Base-by-base conservation (phyloP, 2,888 invertebrate genomes). In the Steinernema carpocapsae region DNA sequence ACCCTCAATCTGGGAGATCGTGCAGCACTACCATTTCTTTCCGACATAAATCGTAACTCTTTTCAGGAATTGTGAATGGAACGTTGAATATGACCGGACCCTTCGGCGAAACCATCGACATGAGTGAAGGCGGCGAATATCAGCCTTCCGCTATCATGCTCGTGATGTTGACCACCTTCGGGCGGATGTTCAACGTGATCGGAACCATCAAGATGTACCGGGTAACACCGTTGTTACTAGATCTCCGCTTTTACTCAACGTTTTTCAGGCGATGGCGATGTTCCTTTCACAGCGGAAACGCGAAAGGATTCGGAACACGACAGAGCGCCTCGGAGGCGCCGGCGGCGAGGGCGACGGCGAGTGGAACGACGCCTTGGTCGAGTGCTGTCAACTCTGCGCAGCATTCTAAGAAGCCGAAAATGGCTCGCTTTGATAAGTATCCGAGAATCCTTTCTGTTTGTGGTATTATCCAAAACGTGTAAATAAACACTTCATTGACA, bases 151-250 rank as follows among this genome's bases (percentile, higher is more conserved):
- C 37, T 24, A 76, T 76, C 72, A 42, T 76, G 12, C 32, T 76
- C 2, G 76, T 76, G 22, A 42, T 76, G 19, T 48, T 76, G 64
- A 76, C 76, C 24, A 76, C 76, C 6, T 70, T 77, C 29, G 76
- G 76, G 12, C 48, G 76, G 32, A 76, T 76, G 71, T 76, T 72
- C 48, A 76, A 76, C 52, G 76, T 76, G 7, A 45, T 76, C 76
- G 76, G 76, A 22, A 76, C 76, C 12, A 77, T 76, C 22, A 76
- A 76, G 46, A 76, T 76, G 76, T 76, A 77, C 46, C 71, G 71
- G 59, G 75, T 75, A 37, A 4, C 74, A 17, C n/a, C 19, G 4
- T 42, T 12, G 22, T 4, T 22, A 22, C 6, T 24, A 12, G 26
- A 37, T 7, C 43, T 12, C 24, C 0, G 2, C 56, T n/a, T 32